Evolutionary conservation across 2,113 vertebrate species (phyloP).

Genomic region (Parotia lawesii): DNA sequence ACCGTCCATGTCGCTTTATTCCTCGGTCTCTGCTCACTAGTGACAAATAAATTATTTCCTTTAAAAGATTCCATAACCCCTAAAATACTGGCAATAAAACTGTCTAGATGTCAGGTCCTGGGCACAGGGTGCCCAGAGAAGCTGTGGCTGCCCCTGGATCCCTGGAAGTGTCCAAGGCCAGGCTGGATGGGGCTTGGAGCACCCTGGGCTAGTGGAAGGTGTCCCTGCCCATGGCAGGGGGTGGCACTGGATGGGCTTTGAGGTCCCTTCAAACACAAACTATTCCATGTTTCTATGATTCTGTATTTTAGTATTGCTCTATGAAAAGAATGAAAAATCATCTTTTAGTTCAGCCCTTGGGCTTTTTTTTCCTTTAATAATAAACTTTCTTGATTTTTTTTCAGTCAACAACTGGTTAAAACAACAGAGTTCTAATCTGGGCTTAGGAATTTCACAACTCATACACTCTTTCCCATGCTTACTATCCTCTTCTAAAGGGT

Average conservation of each 20-base stretch:
- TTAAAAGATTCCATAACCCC: background rate
- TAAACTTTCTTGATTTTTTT: background rate
- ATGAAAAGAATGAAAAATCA: background rate
- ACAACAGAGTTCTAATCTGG: background rate
- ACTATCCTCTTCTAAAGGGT: background rate
- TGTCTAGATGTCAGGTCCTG: background rate
- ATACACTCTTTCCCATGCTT: background rate
- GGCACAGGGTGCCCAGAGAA: background rate
- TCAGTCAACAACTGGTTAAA: background rate
- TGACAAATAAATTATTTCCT: background rate
- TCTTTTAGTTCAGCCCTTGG: background rate
- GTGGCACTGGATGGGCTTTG: rapidly evolving
- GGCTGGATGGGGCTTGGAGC: rapidly evolving
- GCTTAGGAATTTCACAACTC: background rate
- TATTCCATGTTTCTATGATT: background rate
- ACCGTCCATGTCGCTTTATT: too few species aligned
- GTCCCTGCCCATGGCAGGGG: background rate
- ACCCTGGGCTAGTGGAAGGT: rapidly evolving
- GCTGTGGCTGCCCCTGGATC: background rate
- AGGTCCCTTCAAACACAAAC: background rate
- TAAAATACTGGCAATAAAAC: background rate
- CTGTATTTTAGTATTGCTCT: background rate
- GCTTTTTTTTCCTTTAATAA: background rate
- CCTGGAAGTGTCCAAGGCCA: background rate
- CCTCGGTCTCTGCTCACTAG: too few species aligned